Evolutionary conservation across 2,888 invertebrate species (phyloP).

Genomic region (Pycnomerus fuliginosus): DNA sequence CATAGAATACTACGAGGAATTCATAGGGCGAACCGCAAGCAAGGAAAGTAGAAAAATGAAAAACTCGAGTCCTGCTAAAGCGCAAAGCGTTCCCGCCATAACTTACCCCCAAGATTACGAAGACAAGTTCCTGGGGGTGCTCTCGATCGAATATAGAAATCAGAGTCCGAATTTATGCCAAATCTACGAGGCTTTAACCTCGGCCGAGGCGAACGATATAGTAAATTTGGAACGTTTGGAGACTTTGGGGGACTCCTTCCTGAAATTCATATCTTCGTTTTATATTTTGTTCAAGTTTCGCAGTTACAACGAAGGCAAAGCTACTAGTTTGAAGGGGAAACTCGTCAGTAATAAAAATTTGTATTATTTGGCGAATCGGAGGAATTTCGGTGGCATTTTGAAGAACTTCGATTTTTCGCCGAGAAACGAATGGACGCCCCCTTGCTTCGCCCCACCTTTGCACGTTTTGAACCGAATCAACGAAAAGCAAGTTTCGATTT

Average conservation of each 20-base stretch:
- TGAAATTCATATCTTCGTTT: conserved; percentile 76
- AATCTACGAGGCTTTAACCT: conserved; percentile 65
- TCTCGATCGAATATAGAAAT: conserved; percentile 9
- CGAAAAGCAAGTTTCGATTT: conserved; percentile 49
- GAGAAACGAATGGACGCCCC: conserved; percentile 75
- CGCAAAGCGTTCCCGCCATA: conserved; percentile 37
- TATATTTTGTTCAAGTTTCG: conserved; percentile 72
- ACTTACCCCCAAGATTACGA: conserved; percentile 33
- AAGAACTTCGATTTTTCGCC: conserved; percentile 67
- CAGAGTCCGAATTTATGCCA: conserved; percentile 56
- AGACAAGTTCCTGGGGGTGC: conserved; percentile 15
- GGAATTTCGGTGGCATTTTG: conserved; percentile 62
- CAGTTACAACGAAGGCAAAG: conserved; percentile 71
- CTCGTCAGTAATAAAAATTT: conserved; percentile 85
- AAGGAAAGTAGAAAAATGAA: background rate
- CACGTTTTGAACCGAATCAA: conserved; percentile 52
- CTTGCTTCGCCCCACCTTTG: conserved; percentile 66
- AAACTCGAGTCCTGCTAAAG: conserved; percentile 1
- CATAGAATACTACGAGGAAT: conserved; percentile 68
- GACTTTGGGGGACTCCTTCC: conserved; percentile 85
- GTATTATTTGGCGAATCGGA: conserved; percentile 65
- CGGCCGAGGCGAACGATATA: conserved; percentile 70
- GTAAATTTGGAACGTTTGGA: conserved; percentile 81
- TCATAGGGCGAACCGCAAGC: conserved; percentile 50
- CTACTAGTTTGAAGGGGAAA: conserved; percentile 70